Base-by-base conservation (phyloP, 2,113 vertebrate genomes). In the Aspiorhynchus laticeps region DNA sequence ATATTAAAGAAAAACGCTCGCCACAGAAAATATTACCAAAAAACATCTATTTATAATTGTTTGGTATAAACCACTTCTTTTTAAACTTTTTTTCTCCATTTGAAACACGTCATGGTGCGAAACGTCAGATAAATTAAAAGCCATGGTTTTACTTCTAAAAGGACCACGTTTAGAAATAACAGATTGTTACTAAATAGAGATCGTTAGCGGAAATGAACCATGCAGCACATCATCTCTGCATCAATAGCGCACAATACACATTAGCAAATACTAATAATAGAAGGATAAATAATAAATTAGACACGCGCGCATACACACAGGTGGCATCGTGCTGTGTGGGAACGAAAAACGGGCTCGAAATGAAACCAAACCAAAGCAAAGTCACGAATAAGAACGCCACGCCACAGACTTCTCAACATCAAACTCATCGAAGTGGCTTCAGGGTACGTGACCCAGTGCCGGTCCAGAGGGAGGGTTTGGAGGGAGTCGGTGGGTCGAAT, bases 241-340 rank as follows among this genome's bases (percentile, higher is more conserved):
- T 91, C 88, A 91, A 94, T 90, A 91, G 89, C 92, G 91, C 93
- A 96, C 95, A 80, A 94, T 93, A 95, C 93, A 92, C 88, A 94
- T 91, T 92, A 95, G 93, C 93, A 93, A 95, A 94, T 92, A 91
- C 91, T 92, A 93, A 92, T 92, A 93, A 92, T 94, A 93, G 91
- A 89, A 93, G 89, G 92, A 95, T 91, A 94, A 94, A 94, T 94
- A 95, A 96, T 95, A 95, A 95, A 95, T 95, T 95, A 95, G 93
- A 88, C 83, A 80, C 88, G 92, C 92, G 93, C 91, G 92, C 90
- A 48, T 4, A 12, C 46, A 80, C 78, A 80, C 33, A 33, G 59
- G 59, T 4, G 14, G 91, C 87, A 88, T 90, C n/a, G 75, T 79
- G 87, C 41, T 89, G 85, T 77, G 67, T 24, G 82, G 83, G 85